phyloP scores from a whole-genome alignment of 2,797 vertebrate species.

The Otolemur crassicaudatus region DNA sequence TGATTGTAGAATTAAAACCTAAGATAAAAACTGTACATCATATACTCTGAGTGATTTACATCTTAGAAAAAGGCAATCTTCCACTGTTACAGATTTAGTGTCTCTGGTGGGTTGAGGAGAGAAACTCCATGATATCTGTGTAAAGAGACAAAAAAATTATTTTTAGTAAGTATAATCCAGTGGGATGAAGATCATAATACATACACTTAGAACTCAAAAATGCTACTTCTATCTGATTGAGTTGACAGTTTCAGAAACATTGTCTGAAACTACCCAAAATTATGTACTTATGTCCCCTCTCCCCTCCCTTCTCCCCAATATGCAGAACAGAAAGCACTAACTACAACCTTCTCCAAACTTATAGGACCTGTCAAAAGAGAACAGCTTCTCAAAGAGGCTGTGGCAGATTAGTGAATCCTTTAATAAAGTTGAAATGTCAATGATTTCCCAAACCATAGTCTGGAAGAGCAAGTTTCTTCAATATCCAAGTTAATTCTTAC shows the following conservation, averaged over 20 bases:
- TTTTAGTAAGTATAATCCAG: neutral
- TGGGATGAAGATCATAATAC: neutral
- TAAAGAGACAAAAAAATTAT: neutral
- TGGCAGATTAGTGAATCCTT: neutral
- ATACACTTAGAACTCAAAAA: neutral
- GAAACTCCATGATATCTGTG: slow-evolving; percentile 96
- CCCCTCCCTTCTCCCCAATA: rapidly evolving
- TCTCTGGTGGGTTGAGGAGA: slow-evolving; percentile 91
- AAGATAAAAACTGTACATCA: slow-evolving; percentile 87
- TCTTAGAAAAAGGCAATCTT: slow-evolving; percentile 81
- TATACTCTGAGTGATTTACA: slow-evolving; percentile 82
- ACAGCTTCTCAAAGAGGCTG: neutral
- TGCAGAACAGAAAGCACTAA: neutral
- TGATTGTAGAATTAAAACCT: slow-evolving; percentile 80
- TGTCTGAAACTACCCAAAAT: neutral
- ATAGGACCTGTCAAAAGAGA: neutral
- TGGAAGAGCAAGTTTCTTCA: neutral
- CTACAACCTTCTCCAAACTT: neutral
- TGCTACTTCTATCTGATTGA: neutral
- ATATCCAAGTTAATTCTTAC: slow-evolving; percentile 87
- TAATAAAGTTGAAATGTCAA: neutral
- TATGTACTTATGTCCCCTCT: no score
- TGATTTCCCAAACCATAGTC: neutral
- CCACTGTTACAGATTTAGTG: slow-evolving; percentile 88
- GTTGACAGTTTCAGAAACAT: neutral